phyloP scores from a whole-genome alignment of 2,888 invertebrate species.

The Phalera bucephala region DNA sequence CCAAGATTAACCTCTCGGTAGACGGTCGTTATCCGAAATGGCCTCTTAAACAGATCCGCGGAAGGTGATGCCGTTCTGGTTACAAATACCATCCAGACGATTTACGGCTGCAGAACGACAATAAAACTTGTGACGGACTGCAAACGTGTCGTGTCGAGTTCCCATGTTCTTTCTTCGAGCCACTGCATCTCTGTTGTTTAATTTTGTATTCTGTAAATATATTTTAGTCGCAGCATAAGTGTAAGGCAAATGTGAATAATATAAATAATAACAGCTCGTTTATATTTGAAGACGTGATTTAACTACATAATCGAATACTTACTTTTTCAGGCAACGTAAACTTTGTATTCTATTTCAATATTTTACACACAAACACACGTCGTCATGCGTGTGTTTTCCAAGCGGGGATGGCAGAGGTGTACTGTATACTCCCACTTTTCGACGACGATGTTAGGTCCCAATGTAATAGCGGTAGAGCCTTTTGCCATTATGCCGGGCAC shows the following conservation, averaged over 20 bases:
- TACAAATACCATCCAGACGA: slow-evolving; percentile 55
- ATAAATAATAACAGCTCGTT: too few species aligned
- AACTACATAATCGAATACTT: too few species aligned
- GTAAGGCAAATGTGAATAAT: not conserved
- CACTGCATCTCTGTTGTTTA: slow-evolving; percentile 3
- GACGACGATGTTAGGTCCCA: too few species aligned
- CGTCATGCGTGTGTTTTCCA: too few species aligned
- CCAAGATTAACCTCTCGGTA: slow-evolving; percentile 69
- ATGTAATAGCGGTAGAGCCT: too few species aligned
- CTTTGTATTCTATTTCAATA: too few species aligned
- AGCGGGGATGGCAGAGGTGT: too few species aligned
- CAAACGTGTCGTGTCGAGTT: slow-evolving; percentile 32
- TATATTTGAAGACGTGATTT: too few species aligned
- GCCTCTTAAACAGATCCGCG: slow-evolving; percentile 55
- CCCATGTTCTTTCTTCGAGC: slow-evolving; percentile 39
- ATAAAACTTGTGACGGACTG: slow-evolving; percentile 63
- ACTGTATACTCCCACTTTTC: too few species aligned
- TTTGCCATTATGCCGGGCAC: too few species aligned
- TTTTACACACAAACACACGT: too few species aligned
- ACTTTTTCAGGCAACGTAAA: too few species aligned
- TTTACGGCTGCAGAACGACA: slow-evolving; percentile 54
- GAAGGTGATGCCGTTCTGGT: slow-evolving; percentile 56
- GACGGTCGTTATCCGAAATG: slow-evolving; percentile 63
- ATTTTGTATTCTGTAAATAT: not conserved
- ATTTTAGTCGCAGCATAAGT: not conserved